Evolutionary conservation across 2,888 invertebrate genomes (phyloP).

Genomic region (Dasypogon diadema): DNA sequence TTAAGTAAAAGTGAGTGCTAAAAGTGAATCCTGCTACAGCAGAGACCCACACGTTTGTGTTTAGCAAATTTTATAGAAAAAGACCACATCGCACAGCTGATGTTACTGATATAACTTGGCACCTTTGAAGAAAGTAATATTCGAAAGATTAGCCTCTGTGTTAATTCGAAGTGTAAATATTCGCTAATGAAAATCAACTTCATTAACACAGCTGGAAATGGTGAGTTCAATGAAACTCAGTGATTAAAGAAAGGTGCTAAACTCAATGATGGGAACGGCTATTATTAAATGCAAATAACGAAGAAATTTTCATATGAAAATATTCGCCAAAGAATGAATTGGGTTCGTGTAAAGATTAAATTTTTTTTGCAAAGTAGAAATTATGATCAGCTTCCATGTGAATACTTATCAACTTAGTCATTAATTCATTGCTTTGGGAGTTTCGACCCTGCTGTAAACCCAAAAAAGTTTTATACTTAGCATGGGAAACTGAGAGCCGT

Average conservation of each 20-base stretch:
- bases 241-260: constrained; percentile 5
- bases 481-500: too few relatives aligned
- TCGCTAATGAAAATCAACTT: constrained; percentile 14
- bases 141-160: not conserved
- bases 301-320: not conserved
- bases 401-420: too few relatives aligned
- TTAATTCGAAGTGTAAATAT: not conserved
- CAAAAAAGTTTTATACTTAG: too few relatives aligned
- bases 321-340: too few relatives aligned
- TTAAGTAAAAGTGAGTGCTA: too few relatives aligned
- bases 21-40: not conserved
- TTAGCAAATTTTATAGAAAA: constrained; percentile 22
- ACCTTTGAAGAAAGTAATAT: constrained; percentile 34
- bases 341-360: too few relatives aligned
- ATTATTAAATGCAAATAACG: constrained; percentile 25
- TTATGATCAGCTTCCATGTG: too few relatives aligned
- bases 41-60: not conserved
- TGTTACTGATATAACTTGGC: not conserved
- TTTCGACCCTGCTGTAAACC: too few relatives aligned
- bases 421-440: too few relatives aligned
- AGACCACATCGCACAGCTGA: not conserved
- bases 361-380: too few relatives aligned
- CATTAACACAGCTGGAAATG: constrained; percentile 17
- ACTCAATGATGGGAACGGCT: not conserved
- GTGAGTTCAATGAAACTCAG: constrained; percentile 2